Percentiles rank a stretch among this genome's conserved stretches.
These are phyloP conservation scores for Micropoecilia bifurca DNA, from an alignment of 2,797 vertebrate species.

Conservation along the genomic window DNA sequence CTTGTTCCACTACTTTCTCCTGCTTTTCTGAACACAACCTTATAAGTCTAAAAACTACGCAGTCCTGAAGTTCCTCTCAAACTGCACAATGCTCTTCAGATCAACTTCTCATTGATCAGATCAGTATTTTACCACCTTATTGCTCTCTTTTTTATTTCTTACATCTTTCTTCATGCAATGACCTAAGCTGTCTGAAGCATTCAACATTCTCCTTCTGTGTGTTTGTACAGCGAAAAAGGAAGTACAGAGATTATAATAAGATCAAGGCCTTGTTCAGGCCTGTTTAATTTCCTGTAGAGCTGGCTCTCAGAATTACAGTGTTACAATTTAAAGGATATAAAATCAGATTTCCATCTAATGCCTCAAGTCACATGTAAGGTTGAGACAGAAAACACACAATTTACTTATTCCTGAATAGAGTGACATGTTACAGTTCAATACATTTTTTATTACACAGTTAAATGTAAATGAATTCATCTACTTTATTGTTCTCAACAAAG, in stretches of 20 bases:
- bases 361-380: neutral
- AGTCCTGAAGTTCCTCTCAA: neutral
- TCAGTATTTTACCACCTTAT: neutral
- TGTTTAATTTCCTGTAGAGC: constrained; percentile 11
- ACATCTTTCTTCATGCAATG: neutral
- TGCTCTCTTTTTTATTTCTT: neutral
- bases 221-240: constrained; percentile 11
- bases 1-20: neutral
- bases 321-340: neutral
- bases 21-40: neutral
- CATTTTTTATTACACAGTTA: neutral
- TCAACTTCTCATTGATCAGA: neutral
- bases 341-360: constrained; percentile 5
- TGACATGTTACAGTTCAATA: neutral
- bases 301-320: neutral
- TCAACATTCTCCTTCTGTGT: constrained; percentile 2
- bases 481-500: neutral
- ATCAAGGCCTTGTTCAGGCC: neutral
- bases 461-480: neutral
- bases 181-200: neutral
- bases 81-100: neutral
- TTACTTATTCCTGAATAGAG: neutral
- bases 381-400: constrained; percentile 2
- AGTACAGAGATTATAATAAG: constrained; percentile 8
- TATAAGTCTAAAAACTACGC: neutral